A percentile compares a stretch with the other conserved stretches of the same genome.
These are phyloP conservation scores for Orthonyx spaldingii DNA, from an alignment of 2,113 vertebrate species.

Conservation along the genomic window DNA sequence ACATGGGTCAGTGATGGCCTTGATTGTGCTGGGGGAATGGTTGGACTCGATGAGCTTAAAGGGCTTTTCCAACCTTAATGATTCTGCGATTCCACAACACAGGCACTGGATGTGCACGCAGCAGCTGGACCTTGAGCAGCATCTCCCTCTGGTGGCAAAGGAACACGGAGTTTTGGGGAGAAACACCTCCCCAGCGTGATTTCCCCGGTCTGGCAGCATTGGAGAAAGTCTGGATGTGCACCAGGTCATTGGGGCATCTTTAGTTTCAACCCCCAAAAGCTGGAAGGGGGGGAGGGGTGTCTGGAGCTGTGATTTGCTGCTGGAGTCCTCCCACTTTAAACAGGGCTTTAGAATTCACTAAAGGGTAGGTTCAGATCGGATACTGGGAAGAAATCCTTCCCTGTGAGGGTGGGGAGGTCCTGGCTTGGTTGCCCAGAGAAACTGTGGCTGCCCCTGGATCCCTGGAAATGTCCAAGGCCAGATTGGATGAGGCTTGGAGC, in stretches of 20 bases:
- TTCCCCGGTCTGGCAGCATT: fast-evolving
- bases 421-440: background rate
- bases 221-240: background rate
- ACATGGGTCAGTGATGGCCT: background rate
- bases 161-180: background rate
- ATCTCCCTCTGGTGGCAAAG: conserved; percentile 51
- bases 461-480: background rate
- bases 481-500: fast-evolving
- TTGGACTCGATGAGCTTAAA: background rate
- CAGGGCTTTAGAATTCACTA: background rate
- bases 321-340: background rate
- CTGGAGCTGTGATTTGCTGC: background rate
- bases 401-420: background rate
- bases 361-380: background rate
- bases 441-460: background rate
- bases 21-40: background rate
- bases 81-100: background rate
- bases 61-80: background rate
- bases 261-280: fast-evolving
- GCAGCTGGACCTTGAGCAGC: background rate
- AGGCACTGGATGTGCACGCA: fast-evolving
- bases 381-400: background rate
- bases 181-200: background rate
- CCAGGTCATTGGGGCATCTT: background rate
- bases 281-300: background rate